A percentile compares a stretch with the other conserved stretches of the same genome.
Evolutionary conservation across 2,113 vertebrate species (phyloP).

Genomic region (Megalops atlanticus): DNA sequence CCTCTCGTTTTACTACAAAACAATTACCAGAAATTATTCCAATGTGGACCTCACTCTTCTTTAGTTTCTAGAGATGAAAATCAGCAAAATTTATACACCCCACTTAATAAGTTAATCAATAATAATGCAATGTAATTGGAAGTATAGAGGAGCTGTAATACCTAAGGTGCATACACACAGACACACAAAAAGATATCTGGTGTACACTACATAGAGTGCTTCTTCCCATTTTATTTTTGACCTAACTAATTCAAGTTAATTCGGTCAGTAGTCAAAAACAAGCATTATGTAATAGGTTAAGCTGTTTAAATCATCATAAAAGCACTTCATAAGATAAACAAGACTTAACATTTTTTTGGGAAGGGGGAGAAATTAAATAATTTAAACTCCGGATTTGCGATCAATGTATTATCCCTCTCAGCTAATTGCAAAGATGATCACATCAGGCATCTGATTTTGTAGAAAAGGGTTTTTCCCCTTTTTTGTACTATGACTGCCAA

Average conservation of each 20-base stretch:
- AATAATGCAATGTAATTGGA: neutral
- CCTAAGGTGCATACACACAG: too few relatives aligned
- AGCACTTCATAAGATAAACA: neutral
- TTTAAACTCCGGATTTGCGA: neutral
- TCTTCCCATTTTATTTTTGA: too few relatives aligned
- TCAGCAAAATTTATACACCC: too few relatives aligned
- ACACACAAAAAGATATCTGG: too few relatives aligned
- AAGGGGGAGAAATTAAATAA: neutral
- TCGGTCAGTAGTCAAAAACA: neutral
- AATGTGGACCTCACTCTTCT: too few relatives aligned
- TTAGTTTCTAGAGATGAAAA: too few relatives aligned
- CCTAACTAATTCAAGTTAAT: neutral
- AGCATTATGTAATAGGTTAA: neutral
- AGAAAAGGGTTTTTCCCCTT: neutral
- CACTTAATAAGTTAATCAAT: neutral
- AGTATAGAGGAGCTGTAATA: too few relatives aligned
- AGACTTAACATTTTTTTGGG: neutral
- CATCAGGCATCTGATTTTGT: neutral
- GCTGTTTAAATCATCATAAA: neutral
- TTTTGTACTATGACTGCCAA: neutral
- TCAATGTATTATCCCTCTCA: neutral
- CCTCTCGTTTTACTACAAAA: too few relatives aligned
- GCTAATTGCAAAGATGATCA: neutral
- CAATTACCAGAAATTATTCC: too few relatives aligned
- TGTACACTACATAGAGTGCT: too few relatives aligned